phyloP scores from a whole-genome alignment of 2,797 vertebrate species.

The Adelosebastes latens region DNA sequence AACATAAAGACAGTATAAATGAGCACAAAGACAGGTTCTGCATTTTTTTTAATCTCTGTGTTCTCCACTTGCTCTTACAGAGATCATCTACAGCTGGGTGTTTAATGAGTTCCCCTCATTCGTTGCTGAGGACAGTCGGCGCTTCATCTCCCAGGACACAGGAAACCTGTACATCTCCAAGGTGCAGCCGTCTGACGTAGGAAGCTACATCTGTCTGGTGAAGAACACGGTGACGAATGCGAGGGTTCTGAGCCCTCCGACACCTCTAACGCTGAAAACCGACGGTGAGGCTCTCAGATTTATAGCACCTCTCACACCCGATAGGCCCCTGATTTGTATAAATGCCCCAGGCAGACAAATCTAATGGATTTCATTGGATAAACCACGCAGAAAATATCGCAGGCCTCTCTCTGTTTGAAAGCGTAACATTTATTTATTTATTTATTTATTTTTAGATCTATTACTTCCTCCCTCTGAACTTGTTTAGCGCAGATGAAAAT shows the following conservation, averaged over 20 bases:
- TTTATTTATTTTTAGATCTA: background rate
- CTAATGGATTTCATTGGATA: constrained; percentile 15
- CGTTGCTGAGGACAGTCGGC: constrained; percentile 95
- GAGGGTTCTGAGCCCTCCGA: constrained; percentile 93
- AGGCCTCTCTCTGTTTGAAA: constrained; percentile 1
- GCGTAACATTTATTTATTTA: background rate
- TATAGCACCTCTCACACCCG: background rate
- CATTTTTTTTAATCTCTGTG: background rate
- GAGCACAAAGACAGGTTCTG: background rate
- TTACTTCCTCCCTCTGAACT: constrained; percentile 1
- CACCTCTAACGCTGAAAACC: constrained; percentile 92
- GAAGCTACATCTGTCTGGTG: constrained; percentile 97
- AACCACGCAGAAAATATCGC: background rate
- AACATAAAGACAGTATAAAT: background rate
- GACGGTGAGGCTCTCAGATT: constrained; percentile 87
- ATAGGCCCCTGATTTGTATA: constrained; percentile 10
- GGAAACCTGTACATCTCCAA: constrained; percentile 98
- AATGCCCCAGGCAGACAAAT: constrained; percentile 5
- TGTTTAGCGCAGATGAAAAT: constrained; percentile 35
- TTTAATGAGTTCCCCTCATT: constrained; percentile 98
- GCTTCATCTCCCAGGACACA: constrained; percentile 97
- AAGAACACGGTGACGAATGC: constrained; percentile 95
- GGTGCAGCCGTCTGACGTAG: constrained; percentile 95
- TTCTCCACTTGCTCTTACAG: constrained; percentile 73
- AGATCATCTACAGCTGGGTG: constrained; percentile 97